Percentiles rank a stretch among this genome's conserved stretches.
Conservation (phyloP, 2,113 vertebrate species). For the Australoheros scitulus region DNA sequence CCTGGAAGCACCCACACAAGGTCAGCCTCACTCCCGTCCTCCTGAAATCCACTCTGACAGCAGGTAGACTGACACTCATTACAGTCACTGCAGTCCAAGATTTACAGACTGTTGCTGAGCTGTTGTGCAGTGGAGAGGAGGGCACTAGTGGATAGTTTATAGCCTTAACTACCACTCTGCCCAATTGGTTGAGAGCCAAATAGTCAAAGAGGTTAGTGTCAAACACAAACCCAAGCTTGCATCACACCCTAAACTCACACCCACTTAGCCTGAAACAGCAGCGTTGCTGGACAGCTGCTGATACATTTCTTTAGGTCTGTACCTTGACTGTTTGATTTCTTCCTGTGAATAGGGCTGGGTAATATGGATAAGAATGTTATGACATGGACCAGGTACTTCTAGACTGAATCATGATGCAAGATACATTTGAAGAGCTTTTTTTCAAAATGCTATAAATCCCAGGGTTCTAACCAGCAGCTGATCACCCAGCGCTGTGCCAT, state of each 20-base stretch:
- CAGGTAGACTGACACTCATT: constrained; percentile 1
- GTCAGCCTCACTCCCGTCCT: neutral
- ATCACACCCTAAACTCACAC: neutral
- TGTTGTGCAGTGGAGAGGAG: neutral
- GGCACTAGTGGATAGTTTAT: neutral
- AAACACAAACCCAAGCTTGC: neutral
- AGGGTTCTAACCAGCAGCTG: no score
- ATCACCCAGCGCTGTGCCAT: no score
- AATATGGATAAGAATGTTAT: no score
- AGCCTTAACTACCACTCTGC: constrained; percentile 9
- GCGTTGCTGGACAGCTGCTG: neutral
- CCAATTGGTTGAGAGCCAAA: constrained; percentile 25
- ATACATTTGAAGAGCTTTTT: neutral
- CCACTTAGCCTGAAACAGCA: neutral
- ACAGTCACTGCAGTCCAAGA: neutral
- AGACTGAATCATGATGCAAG: neutral
- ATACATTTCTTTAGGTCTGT: neutral
- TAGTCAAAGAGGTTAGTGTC: no score
- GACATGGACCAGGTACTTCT: neutral
- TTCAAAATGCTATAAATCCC: no score
- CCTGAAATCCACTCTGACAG: neutral
- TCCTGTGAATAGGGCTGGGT: neutral
- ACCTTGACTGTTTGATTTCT: neutral
- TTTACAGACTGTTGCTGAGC: neutral
- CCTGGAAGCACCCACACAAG: constrained; percentile 4